Evolutionary conservation across 2,797 vertebrate species (phyloP).

Genomic region (Amazona finschi): DNA sequence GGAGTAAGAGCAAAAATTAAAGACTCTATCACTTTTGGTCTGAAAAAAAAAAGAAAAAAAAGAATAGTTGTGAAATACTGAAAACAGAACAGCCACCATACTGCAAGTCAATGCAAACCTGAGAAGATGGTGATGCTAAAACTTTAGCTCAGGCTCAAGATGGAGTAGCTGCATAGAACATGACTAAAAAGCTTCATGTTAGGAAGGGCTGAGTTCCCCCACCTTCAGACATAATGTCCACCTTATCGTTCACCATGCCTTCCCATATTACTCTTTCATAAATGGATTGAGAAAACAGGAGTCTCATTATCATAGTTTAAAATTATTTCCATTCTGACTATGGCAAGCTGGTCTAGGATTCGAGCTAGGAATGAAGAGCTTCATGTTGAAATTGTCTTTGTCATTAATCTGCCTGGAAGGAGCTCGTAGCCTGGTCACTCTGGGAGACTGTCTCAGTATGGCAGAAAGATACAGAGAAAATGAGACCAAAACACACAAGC

Average conservation of each 20-base stretch:
- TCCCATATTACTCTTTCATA: not conserved
- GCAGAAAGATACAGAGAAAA: not conserved
- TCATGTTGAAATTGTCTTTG: not conserved
- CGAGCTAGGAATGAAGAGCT: not conserved
- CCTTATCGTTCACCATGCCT: not conserved
- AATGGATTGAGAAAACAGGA: not conserved
- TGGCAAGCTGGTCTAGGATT: not conserved
- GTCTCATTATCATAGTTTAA: not conserved
- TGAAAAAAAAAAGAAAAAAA: not conserved
- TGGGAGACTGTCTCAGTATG: not conserved
- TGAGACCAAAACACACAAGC: not conserved
- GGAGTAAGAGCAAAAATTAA: not conserved
- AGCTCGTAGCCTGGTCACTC: not conserved
- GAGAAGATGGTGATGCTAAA: not conserved
- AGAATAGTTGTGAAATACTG: not conserved
- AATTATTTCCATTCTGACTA: not conserved
- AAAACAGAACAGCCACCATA: not conserved
- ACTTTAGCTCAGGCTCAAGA: not conserved
- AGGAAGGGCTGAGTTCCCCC: not conserved
- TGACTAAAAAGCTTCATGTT: not conserved
- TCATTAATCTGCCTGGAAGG: not conserved
- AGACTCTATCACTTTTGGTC: not conserved
- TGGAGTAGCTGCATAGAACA: rapidly evolving
- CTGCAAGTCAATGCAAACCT: not conserved
- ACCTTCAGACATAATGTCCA: not conserved